Evolutionary conservation across 2,113 vertebrate species (phyloP).

Genomic region (Camelus bactrianus): DNA sequence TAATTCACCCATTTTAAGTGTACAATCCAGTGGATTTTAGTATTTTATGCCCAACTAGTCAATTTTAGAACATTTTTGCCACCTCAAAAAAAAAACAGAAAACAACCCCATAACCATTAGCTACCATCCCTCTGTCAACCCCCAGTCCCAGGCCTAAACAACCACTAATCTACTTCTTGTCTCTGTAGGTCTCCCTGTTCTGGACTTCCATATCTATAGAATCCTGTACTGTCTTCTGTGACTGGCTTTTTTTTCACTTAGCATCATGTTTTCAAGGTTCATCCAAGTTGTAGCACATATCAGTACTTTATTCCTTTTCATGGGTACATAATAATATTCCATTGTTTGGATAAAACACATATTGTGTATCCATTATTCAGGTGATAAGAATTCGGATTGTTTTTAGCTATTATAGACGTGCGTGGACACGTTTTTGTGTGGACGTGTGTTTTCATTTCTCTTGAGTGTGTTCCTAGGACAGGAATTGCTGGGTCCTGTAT

Average conservation of each 20-base stretch:
- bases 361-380: background rate
- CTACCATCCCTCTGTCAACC: too few species aligned
- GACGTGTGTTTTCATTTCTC: constrained; percentile 11
- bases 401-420: background rate
- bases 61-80: background rate
- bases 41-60: background rate
- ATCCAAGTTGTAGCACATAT: rapidly evolving
- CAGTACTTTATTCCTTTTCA: background rate
- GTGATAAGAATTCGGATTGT: background rate
- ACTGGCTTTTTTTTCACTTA: too few species aligned
- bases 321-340: too few species aligned
- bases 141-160: background rate
- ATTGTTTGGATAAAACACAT: background rate
- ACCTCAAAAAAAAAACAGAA: background rate
- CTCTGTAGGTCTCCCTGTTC: rapidly evolving
- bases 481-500: background rate
- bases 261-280: rapidly evolving
- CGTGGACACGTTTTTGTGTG: background rate
- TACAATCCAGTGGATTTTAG: background rate
- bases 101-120: background rate
- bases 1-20: background rate
- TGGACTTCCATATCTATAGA: rapidly evolving
- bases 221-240: rapidly evolving
- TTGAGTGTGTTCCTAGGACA: background rate
- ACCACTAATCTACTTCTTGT: rapidly evolving